phyloP scores from a whole-genome alignment of 2,113 vertebrate genomes.

The Oncorhynchus kisutch region DNA sequence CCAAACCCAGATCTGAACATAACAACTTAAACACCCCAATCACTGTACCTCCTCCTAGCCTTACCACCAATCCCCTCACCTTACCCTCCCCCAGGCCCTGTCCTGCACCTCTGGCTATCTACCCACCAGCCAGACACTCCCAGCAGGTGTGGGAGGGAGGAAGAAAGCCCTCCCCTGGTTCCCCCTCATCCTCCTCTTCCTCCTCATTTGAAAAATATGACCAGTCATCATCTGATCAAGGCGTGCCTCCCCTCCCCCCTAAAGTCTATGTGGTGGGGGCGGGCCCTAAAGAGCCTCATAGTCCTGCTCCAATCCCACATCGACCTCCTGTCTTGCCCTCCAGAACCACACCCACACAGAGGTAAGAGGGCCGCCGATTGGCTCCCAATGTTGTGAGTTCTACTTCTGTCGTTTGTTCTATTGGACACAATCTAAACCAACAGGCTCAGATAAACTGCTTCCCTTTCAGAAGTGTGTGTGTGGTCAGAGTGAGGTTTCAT shows the following conservation, averaged over 20 bases:
- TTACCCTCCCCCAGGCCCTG: not conserved
- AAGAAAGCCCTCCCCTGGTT: constrained; percentile 22
- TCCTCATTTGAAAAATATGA: constrained; percentile 10
- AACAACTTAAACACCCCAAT: constrained; percentile 9
- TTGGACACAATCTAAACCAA: not conserved
- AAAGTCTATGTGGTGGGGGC: constrained; percentile 66
- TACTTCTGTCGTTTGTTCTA: not conserved
- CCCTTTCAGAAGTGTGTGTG: too few species aligned
- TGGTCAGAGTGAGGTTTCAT: not conserved
- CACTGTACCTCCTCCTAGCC: not conserved
- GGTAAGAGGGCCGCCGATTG: constrained; percentile 44
- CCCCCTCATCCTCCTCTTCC: constrained; percentile 27
- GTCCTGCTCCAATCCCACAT: constrained; percentile 49
- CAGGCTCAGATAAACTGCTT: too few species aligned
- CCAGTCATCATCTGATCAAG: not conserved
- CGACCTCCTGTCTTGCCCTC: constrained; percentile 46
- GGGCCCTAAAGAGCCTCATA: constrained; percentile 54
- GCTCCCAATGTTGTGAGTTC: not conserved
- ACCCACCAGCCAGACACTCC: constrained; percentile 54
- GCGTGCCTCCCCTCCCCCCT: constrained; percentile 75
- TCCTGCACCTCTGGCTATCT: not conserved
- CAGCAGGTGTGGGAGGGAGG: not conserved
- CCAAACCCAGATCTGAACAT: not conserved
- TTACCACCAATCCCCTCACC: not conserved
- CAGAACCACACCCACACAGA: constrained; percentile 25